Base-by-base conservation (phyloP, 2,888 invertebrate genomes). In the Meiosimyza platycephala region DNA sequence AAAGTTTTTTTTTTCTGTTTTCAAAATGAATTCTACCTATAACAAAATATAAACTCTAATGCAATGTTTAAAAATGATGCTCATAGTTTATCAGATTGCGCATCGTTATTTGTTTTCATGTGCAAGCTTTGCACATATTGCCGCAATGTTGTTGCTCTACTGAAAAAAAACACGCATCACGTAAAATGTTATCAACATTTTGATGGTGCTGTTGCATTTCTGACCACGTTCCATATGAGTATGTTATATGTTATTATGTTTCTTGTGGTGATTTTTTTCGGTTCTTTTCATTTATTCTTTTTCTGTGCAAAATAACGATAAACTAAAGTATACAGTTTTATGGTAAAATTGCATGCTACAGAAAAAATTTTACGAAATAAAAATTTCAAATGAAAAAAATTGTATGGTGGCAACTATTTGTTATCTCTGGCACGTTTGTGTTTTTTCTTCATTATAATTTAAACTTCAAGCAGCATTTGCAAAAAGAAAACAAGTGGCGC, bases 71-170 rank as follows among this genome's bases (percentile, higher is more conserved):
- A 40, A 40, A 40, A 40, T 40, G 40, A 40, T 40, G 40, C 7
- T 40, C 40, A 40, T 40, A 9, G 1, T 40, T 40, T 40, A 40
- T 40, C 40, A 40, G 6, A 40, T 9, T 9, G 6, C 40, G 9
- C 9, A 40, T 52, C 28, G 16, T 63, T 52, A 52, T 47, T 47
- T 18, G 11, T 40, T 7, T 28, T 48, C 62, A 63, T 71, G 68
- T 50, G 62, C 54, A 68, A 59, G 22, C 55, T 47, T 52, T 71
- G n/a, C 33, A 50, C 40, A 69, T 62, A 68, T 22, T 68, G 54
- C 50, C 28, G 16, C 65, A 66, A 66, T 16, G 55, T 47, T 40
- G 48, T 12, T 28, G 11, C n/a, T 50, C 66, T 62, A 66, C 71
- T 15, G 33, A 13, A 71, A 74, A 67, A 74, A 74, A 67, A 22